Base-by-base conservation (phyloP, 2,797 vertebrate species). In the Cynodonichthys magdalenae region DNA sequence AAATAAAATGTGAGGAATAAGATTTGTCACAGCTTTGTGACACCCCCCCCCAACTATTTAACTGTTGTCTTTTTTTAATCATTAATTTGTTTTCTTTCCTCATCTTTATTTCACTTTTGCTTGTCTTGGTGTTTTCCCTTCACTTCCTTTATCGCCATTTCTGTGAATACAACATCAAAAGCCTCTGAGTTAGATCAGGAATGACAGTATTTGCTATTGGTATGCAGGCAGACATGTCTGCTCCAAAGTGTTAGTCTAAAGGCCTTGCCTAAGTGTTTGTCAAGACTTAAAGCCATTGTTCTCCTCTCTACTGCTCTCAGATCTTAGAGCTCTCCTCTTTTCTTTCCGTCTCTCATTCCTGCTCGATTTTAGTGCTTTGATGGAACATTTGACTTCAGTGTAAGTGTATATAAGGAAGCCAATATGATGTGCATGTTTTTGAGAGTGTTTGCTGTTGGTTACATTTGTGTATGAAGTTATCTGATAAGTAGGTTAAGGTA, bases 101-200 rank as follows among this genome's bases (percentile, higher is more conserved):
- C 53, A 47, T 14, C 47, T 60, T 28, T 48, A 29, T 28, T 41
- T 44, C 57, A 54, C 6, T 19, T 47, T 59, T 46, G 28, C 34
- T 39, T 75, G 74, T 47, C 19, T 61, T 68, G 20, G 6, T 53
- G 42, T 68, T 81, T 66, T 59, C 45, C 55, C 66, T 74, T 81
- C 82, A 78, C 69, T 66, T 80, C 68, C 48, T 65, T 79, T 77
- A 77, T 82, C 69, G 77, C 80, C 74, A 77, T 87, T 77, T 85
- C 66, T 87, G 80, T 88, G 85, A 92, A 87, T 77, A 85, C 71
- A 87, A 90, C 88, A 90, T 92, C 89, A 90, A 90, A 92, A 87
- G 89, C 69, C 71, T 66, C 57, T 89, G 88, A 92, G 81, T 84
- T 63, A 82, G 85, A 90, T 90, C 72, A 69, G 73, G 71, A 86